phyloP scores from a whole-genome alignment of 2,888 invertebrate genomes.

The Orthosia gracilis region DNA sequence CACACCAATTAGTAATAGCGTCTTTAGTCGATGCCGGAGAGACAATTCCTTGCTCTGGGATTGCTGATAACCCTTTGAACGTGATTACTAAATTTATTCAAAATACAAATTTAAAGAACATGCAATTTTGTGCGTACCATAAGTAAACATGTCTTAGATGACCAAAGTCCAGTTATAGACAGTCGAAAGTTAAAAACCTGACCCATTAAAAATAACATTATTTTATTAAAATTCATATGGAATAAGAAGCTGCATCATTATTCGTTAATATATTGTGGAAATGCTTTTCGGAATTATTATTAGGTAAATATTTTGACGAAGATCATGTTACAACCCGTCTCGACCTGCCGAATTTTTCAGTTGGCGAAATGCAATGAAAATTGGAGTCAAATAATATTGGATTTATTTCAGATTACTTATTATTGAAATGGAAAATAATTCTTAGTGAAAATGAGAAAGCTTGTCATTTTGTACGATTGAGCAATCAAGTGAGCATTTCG shows the following conservation, averaged over 20 bases:
- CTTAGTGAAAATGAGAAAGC: not conserved
- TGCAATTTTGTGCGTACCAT: not conserved
- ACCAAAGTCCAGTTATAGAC: not conserved
- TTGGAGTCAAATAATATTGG: not conserved
- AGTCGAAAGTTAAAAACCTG: not conserved
- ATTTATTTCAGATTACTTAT: not conserved
- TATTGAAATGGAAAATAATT: not conserved
- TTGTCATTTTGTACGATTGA: slow-evolving; percentile 36
- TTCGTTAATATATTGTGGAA: not conserved
- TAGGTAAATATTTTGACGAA: not conserved
- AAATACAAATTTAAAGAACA: not conserved
- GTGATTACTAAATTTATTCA: not conserved
- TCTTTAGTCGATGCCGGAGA: not conserved
- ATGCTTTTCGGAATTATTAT: slow-evolving; percentile 16
- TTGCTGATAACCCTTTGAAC: not conserved
- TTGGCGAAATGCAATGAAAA: not conserved
- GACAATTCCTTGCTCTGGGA: not conserved
- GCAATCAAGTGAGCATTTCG: slow-evolving; percentile 50
- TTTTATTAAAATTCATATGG: not conserved
- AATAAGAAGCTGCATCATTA: slow-evolving; percentile 19
- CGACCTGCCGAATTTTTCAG: not conserved
- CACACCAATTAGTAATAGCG: not conserved
- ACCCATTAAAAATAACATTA: not conserved
- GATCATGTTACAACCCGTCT: too few species aligned
- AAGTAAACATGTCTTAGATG: not conserved